These are phyloP conservation scores for Ptilonorhynchus violaceus DNA, from an alignment of 2,113 vertebrate genomes.

Conservation along the genomic window DNA sequence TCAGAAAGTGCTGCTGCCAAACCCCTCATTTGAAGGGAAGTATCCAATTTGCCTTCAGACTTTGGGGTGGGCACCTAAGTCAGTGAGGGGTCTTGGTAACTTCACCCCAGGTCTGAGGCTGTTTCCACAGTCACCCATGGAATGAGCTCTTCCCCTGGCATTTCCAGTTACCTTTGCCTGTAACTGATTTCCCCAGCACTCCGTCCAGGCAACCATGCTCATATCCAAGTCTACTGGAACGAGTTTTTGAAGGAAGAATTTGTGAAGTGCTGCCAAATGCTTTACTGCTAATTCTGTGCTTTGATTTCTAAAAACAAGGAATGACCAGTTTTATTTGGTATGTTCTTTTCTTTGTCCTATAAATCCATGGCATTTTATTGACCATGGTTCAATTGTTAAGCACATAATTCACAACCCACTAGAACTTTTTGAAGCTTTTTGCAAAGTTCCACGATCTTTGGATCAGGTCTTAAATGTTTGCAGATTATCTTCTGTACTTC, in stretches of 20 bases:
- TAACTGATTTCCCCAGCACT: not conserved
- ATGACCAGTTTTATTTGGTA: not conserved
- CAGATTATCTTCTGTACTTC: not conserved
- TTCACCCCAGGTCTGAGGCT: not conserved
- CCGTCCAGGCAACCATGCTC: not conserved
- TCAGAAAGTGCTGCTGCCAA: not conserved
- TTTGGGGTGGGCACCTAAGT: not conserved
- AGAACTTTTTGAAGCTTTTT: not conserved
- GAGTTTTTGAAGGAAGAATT: not conserved
- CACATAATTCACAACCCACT: not conserved
- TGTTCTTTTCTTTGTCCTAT: not conserved
- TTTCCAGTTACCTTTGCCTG: not conserved
- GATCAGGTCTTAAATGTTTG: not conserved
- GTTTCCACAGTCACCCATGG: not conserved
- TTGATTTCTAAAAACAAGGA: not conserved
- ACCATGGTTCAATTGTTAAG: not conserved
- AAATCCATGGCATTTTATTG: not conserved
- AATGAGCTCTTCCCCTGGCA: not conserved
- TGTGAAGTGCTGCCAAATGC: not conserved
- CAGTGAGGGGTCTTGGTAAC: not conserved
- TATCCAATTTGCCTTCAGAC: not conserved
- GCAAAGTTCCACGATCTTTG: not conserved
- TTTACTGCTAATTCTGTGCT: constrained; percentile 1
- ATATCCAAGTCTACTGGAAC: not conserved
- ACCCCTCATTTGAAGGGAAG: not conserved